These are phyloP conservation scores for Aleiodes testaceus DNA, from an alignment of 2,888 invertebrate genomes.

Conservation along the genomic window DNA sequence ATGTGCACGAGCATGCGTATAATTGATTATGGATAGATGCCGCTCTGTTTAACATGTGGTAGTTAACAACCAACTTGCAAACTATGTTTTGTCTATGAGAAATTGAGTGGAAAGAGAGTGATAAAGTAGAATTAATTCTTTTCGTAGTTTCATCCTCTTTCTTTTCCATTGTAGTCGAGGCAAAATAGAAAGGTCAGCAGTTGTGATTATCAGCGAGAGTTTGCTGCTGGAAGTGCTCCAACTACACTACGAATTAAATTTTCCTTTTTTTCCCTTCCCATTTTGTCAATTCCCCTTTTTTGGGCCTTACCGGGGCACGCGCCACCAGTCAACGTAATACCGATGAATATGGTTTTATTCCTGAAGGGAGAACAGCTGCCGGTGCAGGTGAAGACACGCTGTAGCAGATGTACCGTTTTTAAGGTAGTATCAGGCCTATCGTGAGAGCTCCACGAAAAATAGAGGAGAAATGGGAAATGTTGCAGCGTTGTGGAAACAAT, in stretches of 20 bases:
- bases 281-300: slow-evolving; percentile 5
- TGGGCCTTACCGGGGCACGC: slow-evolving; percentile 53
- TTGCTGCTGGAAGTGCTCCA: no score
- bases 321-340: slow-evolving; percentile 55
- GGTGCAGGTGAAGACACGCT: slow-evolving; percentile 65
- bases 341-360: slow-evolving; percentile 47
- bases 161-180: no score
- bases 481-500: neutral
- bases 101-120: no score
- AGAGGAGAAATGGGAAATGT: neutral
- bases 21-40: slow-evolving; percentile 54
- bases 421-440: slow-evolving; percentile 39
- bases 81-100: slow-evolving; percentile 9
- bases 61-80: slow-evolving; percentile 6
- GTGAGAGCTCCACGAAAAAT: slow-evolving; percentile 39
- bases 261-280: neutral
- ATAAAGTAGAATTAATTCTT: neutral
- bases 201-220: no score
- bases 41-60: slow-evolving; percentile 45
- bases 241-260: neutral
- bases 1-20: slow-evolving; percentile 48
- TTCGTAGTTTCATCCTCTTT: neutral
- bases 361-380: slow-evolving; percentile 61
- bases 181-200: no score
- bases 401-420: slow-evolving; percentile 65